phyloP scores from a whole-genome alignment of 2,797 vertebrate genomes.

The Myotis planiceps region DNA sequence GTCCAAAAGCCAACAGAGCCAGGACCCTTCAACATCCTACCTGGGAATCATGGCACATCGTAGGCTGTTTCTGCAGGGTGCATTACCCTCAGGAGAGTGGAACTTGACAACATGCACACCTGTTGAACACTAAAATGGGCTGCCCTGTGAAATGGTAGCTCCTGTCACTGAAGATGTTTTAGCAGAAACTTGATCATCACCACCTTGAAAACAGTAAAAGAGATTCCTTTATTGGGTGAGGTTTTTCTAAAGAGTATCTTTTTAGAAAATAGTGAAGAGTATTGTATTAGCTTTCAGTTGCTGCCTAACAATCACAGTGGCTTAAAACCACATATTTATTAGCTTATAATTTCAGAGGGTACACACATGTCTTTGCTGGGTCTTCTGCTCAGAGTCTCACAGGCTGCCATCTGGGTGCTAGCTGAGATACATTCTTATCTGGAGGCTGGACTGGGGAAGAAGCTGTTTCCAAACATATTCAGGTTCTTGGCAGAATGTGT shows the following conservation, averaged over 20 bases:
- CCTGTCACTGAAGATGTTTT: neutral
- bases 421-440: neutral
- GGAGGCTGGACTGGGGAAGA: neutral
- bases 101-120: neutral
- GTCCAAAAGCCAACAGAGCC: neutral
- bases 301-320: neutral
- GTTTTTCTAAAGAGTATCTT: neutral
- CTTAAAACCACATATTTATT: neutral
- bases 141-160: neutral
- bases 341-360: neutral
- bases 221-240: neutral
- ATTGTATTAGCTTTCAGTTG: neutral
- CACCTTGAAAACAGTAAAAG: neutral
- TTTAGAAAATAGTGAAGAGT: neutral
- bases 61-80: neutral
- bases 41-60: neutral
- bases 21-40: neutral
- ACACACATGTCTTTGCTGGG: neutral
- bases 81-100: neutral
- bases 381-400: neutral
- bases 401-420: neutral
- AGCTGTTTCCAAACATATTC: neutral
- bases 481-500: neutral
- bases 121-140: neutral
- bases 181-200: neutral